Evolutionary conservation across 2,797 vertebrate genomes (phyloP).

Genomic region (Tragelaphus oryx): DNA sequence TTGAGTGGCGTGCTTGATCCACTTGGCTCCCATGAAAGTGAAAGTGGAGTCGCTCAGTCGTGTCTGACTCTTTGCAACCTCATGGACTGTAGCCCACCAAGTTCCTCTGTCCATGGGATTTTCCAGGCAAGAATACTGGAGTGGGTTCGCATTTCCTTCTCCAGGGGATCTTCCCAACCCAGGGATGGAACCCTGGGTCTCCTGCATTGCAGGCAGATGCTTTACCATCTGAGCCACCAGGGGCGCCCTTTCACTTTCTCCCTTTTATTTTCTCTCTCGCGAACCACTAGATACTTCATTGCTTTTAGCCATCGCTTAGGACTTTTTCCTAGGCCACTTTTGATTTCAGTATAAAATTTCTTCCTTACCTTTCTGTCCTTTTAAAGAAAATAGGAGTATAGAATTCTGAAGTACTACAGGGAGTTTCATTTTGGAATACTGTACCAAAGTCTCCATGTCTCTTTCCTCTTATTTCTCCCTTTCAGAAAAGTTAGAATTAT

Average conservation of each 20-base stretch:
- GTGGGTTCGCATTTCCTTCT: too few species aligned
- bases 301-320: neutral
- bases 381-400: neutral
- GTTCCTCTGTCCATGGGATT: too few species aligned
- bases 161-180: too few species aligned
- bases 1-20: neutral
- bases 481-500: neutral
- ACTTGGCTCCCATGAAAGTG: neutral
- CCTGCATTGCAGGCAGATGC: too few species aligned
- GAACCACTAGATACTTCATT: neutral
- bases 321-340: neutral
- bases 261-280: neutral
- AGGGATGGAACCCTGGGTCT: too few species aligned
- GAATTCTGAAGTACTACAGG: neutral
- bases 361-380: neutral
- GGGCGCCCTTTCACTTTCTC: neutral
- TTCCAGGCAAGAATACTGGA: too few species aligned
- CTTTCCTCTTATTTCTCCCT: neutral
- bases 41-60: too few species aligned
- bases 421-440: slow-evolving; percentile 4
- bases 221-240: too few species aligned
- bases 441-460: neutral
- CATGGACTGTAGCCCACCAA: too few species aligned
- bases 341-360: neutral
- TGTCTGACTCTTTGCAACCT: too few species aligned